Base-by-base conservation (phyloP, 2,113 vertebrate genomes). In the Limnothrissa miodon region DNA sequence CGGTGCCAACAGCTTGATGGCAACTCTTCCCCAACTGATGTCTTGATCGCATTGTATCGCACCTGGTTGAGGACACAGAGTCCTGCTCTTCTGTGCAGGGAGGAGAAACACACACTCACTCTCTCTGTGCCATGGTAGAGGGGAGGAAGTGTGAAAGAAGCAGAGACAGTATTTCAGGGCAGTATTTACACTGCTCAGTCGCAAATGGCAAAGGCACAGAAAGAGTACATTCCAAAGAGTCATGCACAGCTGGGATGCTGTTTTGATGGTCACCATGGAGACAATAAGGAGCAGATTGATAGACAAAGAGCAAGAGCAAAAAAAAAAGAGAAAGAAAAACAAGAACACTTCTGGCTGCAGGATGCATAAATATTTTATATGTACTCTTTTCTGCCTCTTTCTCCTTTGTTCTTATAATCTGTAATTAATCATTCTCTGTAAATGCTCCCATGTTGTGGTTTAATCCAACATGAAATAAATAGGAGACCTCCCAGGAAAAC, bases 191-290 rank as follows among this genome's bases (percentile, higher is more conserved):
- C 66, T 74, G 10, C 66, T 39, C 29, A 36, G 36, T 11, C 13
- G 25, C 29, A 74, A 36, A 74, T 15, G 66, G 66, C 66, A 33
- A 36, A 74, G 66, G 29, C 66, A 74, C 17, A 74, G 66, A 74
- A 74, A 13, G 33, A 74, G 29, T 15, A 74, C 66, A 74, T 74
- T 74, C 66, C 62, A 3, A 36, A 9, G 9, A 74, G 66, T 74
- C 66, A 74, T 4, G 29, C 66, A 74, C 66, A 74, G 66, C 66
- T 74, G 66, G 66, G 66, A 74, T 74, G 66, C 66, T 74, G 66
- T 74, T 74, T 74, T 74, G 66, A 74, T 74, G 66, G 66, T 74
- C 15, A 15, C 66, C 66, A 74, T 74, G 66, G 66, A 74, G 66
- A 74, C 66, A 15, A 74, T 74, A 74, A 36, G 66, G 29, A 74